A percentile compares a stretch with the other conserved stretches of the same genome.
Evolutionary conservation across 2,888 invertebrate genomes (phyloP).

Genomic region (Cheilosia pagana): DNA sequence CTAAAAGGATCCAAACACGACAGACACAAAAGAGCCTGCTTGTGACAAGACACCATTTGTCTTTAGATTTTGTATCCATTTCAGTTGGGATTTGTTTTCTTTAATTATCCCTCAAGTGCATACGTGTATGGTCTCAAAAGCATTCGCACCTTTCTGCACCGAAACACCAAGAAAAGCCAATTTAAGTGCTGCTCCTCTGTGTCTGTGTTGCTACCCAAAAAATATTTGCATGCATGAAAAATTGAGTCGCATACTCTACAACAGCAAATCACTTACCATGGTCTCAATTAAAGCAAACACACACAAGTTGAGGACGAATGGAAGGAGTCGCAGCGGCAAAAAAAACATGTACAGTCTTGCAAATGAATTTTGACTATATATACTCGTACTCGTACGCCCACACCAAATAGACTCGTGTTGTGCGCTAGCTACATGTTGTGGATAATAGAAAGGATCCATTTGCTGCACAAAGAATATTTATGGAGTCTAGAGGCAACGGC

Average conservation of each 20-base stretch:
- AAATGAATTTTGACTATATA: slow-evolving; percentile 70
- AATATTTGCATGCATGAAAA: slow-evolving; percentile 50
- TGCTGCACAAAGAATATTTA: slow-evolving; percentile 71
- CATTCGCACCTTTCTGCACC: slow-evolving; percentile 66
- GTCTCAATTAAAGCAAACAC: slow-evolving; percentile 70
- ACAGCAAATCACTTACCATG: slow-evolving; percentile 67
- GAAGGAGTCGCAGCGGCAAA: neutral
- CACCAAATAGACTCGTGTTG: slow-evolving; percentile 57
- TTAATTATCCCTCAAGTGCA: slow-evolving; percentile 73
- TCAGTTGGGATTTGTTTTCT: slow-evolving; percentile 31
- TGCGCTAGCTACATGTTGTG: slow-evolving; percentile 39
- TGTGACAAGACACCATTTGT: slow-evolving; percentile 63
- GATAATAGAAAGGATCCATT: slow-evolving; percentile 71
- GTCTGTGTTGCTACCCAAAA: slow-evolving; percentile 43
- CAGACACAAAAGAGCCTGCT: slow-evolving; percentile 35
- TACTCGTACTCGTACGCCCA: slow-evolving; percentile 30
- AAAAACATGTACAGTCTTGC: slow-evolving; percentile 56
- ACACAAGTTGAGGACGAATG: slow-evolving; percentile 39
- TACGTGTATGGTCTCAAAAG: slow-evolving; percentile 37
- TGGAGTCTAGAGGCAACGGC: slow-evolving; percentile 29
- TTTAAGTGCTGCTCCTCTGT: slow-evolving; percentile 57
- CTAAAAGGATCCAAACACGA: slow-evolving; percentile 29
- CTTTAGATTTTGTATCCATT: slow-evolving; percentile 55
- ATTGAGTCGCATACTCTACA: slow-evolving; percentile 50
- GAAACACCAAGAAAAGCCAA: slow-evolving; percentile 64